Percentiles rank a stretch among this genome's conserved stretches.
phyloP scores from a whole-genome alignment of 2,888 invertebrate genomes.

The Glaucopsyche alexis region DNA sequence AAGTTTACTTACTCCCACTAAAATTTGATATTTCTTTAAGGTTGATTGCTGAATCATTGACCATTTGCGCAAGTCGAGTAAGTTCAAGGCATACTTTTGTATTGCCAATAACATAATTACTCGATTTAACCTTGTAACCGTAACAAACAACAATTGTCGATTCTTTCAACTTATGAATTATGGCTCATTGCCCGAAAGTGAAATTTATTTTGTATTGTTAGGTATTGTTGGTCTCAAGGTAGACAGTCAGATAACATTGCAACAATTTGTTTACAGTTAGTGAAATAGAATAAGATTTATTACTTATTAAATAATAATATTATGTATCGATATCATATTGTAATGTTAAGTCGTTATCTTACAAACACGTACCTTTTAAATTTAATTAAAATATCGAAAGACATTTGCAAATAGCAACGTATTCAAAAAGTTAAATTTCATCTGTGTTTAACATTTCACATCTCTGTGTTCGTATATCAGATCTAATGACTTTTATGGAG shows the following conservation, averaged over 20 bases:
- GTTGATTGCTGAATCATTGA: neutral
- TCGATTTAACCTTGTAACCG: conserved; percentile 1
- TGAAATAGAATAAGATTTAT: neutral
- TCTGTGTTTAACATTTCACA: no score
- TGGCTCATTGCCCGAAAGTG: neutral
- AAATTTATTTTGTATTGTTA: conserved; percentile 1
- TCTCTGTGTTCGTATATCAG: no score
- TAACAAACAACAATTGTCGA: conserved; percentile 13
- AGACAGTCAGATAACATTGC: neutral
- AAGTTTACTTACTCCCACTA: neutral
- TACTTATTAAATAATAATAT: no score
- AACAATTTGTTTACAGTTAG: neutral
- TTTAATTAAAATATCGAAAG: no score
- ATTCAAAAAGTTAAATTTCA: no score
- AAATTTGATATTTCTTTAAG: neutral
- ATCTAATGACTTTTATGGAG: neutral
- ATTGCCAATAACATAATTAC: neutral
- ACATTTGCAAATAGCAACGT: no score
- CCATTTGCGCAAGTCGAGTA: neutral
- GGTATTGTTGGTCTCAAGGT: neutral
- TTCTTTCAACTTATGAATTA: neutral
- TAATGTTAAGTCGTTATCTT: neutral
- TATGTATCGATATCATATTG: no score
- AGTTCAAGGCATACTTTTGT: neutral
- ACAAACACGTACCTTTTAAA: no score